A percentile compares a stretch with the other conserved stretches of the same genome.
Conservation (phyloP, 2,113 vertebrate genomes). For the Lutjanus erythropterus region DNA sequence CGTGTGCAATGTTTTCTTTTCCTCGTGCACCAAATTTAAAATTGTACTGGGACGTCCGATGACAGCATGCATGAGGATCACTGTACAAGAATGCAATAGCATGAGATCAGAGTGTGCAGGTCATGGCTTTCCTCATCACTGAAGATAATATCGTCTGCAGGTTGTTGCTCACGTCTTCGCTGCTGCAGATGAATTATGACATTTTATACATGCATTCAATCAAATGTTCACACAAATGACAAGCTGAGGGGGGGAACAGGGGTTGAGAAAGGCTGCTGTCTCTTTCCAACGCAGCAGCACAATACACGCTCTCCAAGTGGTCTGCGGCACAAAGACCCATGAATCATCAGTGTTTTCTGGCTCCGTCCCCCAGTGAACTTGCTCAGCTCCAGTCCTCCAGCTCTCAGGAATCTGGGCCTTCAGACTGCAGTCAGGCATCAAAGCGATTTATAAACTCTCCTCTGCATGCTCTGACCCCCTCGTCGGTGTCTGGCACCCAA, state of each 20-base stretch:
- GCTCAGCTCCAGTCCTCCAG: conserved; percentile 58
- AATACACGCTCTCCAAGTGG: conserved; percentile 58
- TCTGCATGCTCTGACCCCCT: conserved; percentile 71
- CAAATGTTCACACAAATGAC: conserved; percentile 38
- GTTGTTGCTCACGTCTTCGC: conserved; percentile 22
- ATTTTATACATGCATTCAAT: conserved; percentile 26
- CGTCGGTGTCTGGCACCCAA: conserved; percentile 78
- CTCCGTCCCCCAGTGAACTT: conserved; percentile 59
- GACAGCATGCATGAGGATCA: background rate
- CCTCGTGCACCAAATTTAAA: background rate
- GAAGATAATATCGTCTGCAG: conserved; percentile 9
- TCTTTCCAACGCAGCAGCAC: conserved; percentile 47
- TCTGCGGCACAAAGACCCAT: conserved; percentile 59
- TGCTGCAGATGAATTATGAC: conserved; percentile 22
- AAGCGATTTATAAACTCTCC: conserved; percentile 83
- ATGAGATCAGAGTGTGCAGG: background rate
- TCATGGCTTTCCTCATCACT: background rate
- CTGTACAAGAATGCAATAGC: background rate
- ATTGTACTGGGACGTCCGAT: background rate
- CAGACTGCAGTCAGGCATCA: conserved; percentile 77
- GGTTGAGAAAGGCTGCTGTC: conserved; percentile 15
- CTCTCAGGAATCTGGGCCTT: conserved; percentile 79
- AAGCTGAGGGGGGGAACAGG: background rate
- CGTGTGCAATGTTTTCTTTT: background rate
- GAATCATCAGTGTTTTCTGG: conserved; percentile 77